Conservation (phyloP, 2,797 vertebrate species). For the Semotilus atromaculatus region DNA sequence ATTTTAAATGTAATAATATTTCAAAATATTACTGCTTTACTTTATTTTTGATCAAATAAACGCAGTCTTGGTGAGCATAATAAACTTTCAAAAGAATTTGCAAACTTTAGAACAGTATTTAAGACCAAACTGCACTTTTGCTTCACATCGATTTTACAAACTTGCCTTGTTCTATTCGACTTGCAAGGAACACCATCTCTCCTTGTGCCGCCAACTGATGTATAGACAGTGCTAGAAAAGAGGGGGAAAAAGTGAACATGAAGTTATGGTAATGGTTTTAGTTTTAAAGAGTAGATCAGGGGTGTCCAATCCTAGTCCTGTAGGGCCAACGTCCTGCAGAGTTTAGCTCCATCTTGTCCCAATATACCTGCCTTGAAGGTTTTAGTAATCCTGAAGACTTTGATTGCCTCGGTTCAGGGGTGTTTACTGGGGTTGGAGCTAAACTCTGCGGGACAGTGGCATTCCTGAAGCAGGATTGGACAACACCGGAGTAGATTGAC, state of each 20-base stretch:
- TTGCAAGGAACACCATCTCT: slow-evolving; percentile 96
- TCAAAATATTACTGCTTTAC: neutral
- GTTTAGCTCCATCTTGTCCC: neutral
- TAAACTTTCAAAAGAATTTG: neutral
- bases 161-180: slow-evolving; percentile 96
- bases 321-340: neutral
- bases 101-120: neutral
- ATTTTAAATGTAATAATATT: neutral
- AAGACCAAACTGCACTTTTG: neutral
- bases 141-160: neutral
- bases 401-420: neutral
- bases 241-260: neutral
- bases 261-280: neutral
- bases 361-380: neutral
- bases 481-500: neutral
- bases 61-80: neutral
- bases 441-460: neutral
- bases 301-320: neutral
- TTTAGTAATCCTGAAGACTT: neutral
- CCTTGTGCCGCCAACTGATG: slow-evolving; percentile 98
- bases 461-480: neutral
- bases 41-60: neutral
- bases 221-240: slow-evolving; percentile 87
- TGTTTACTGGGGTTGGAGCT: neutral
- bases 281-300: neutral